phyloP scores from a whole-genome alignment of 2,888 invertebrate genomes.

The Spatulosminthurus flaviceps region DNA sequence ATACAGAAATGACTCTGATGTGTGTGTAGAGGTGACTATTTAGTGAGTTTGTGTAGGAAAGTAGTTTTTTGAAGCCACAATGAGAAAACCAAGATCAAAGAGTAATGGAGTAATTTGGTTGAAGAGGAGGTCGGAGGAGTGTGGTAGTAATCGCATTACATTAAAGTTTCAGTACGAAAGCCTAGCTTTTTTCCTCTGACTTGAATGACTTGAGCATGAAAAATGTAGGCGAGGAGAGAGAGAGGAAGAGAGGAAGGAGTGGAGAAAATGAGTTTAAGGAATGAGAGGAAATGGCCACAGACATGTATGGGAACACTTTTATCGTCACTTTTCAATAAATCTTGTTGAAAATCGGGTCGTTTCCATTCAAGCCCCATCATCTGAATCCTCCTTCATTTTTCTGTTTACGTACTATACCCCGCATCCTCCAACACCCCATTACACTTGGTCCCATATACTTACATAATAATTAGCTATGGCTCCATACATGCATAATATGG shows the following conservation, averaged over 20 bases:
- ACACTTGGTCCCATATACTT: not conserved
- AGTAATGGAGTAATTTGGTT: constrained; percentile 19
- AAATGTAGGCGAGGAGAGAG: constrained; percentile 24
- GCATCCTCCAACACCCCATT: not conserved
- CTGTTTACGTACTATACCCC: not conserved
- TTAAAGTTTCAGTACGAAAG: not conserved
- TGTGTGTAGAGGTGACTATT: not conserved
- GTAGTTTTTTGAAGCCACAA: not conserved
- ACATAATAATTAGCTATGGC: too few species aligned
- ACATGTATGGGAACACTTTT: constrained; percentile 31
- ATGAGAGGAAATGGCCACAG: constrained; percentile 22
- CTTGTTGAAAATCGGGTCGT: constrained; percentile 38
- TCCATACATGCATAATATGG: too few species aligned
- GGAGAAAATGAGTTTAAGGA: constrained; percentile 38
- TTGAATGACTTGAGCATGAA: not conserved
- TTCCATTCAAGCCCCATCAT: constrained; percentile 38
- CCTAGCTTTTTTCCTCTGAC: not conserved
- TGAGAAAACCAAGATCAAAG: not conserved
- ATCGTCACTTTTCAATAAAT: constrained; percentile 35
- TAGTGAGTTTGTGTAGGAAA: not conserved
- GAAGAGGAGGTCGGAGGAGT: not conserved
- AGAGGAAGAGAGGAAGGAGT: too few species aligned
- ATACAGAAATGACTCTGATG: too few species aligned
- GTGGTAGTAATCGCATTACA: constrained; percentile 8
- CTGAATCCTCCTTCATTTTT: constrained; percentile 10